These are phyloP conservation scores for Labeo catla DNA, from an alignment of 2,113 vertebrate genomes.

Conservation along the genomic window DNA sequence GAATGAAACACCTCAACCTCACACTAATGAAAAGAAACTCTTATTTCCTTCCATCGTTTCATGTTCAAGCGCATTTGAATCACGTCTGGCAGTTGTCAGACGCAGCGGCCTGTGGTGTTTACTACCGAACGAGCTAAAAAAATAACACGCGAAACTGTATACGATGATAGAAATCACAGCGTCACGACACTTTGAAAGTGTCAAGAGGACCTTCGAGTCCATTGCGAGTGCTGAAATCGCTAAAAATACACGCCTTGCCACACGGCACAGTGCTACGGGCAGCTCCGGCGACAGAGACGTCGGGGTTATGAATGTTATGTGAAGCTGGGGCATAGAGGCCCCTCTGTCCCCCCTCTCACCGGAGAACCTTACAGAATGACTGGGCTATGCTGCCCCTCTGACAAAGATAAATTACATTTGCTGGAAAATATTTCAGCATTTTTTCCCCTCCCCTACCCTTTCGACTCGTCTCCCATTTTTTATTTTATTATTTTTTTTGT, in stretches of 20 bases:
- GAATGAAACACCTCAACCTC: slow-evolving; percentile 36
- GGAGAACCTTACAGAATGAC: slow-evolving; percentile 76
- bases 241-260: slow-evolving; percentile 67
- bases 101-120: slow-evolving; percentile 24
- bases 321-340: slow-evolving; percentile 74
- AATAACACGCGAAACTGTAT: neutral
- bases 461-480: slow-evolving; percentile 41
- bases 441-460: slow-evolving; percentile 14
- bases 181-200: slow-evolving; percentile 13
- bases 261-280: slow-evolving; percentile 50
- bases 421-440: slow-evolving; percentile 73
- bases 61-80: slow-evolving; percentile 10
- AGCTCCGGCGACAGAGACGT: slow-evolving; percentile 67
- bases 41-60: slow-evolving; percentile 16
- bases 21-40: slow-evolving; percentile 38
- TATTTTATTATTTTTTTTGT: slow-evolving; percentile 45
- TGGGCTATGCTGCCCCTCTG: slow-evolving; percentile 74
- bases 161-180: slow-evolving; percentile 26
- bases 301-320: slow-evolving; percentile 67
- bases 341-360: slow-evolving; percentile 74
- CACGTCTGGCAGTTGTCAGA: slow-evolving; percentile 1
- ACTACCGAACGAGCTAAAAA: neutral
- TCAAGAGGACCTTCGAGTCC: slow-evolving; percentile 50
- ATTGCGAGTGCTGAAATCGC: slow-evolving; percentile 65
- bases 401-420: slow-evolving; percentile 81